These are phyloP conservation scores for Pollenia amentaria DNA, from an alignment of 2,888 invertebrate genomes.

Conservation along the genomic window DNA sequence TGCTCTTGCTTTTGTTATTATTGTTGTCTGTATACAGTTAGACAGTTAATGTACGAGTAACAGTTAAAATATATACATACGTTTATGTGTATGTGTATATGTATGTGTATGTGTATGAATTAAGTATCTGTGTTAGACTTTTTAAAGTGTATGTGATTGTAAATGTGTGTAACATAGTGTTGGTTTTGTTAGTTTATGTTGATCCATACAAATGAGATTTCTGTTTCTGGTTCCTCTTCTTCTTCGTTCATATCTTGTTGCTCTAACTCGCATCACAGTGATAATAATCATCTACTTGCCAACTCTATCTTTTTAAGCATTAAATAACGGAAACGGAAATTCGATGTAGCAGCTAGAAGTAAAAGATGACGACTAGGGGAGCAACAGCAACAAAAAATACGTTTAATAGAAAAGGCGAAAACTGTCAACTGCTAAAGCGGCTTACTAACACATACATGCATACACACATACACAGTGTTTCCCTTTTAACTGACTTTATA, in stretches of 20 bases:
- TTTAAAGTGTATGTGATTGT: constrained; percentile 5
- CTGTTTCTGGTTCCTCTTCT: not conserved
- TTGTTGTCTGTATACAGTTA: constrained; percentile 25
- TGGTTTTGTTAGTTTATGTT: constrained; percentile 45
- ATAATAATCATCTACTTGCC: constrained; percentile 54
- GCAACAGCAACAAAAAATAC: not conserved
- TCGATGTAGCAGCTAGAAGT: constrained; percentile 70
- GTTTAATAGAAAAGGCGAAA: constrained; percentile 11
- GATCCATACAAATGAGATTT: constrained; percentile 52
- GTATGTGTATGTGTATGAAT: not conserved
- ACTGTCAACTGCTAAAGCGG: constrained; percentile 56
- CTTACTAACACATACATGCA: constrained; percentile 3
- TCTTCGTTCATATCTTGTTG: constrained; percentile 23
- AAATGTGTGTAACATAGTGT: constrained; percentile 26
- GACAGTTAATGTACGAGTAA: constrained; percentile 8
- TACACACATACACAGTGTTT: not conserved
- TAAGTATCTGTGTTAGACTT: constrained; percentile 6
- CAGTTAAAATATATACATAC: not conserved
- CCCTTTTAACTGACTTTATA: constrained; percentile 31
- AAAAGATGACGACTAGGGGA: constrained; percentile 25
- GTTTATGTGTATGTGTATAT: not conserved
- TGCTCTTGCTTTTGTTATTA: not conserved
- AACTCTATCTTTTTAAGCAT: constrained; percentile 62
- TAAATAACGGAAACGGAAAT: constrained; percentile 73
- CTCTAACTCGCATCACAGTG: constrained; percentile 39